Evolutionary conservation across 1,140 invertebrate genomes (phyloP).

Genomic region (Bicyclus anynana): DNA sequence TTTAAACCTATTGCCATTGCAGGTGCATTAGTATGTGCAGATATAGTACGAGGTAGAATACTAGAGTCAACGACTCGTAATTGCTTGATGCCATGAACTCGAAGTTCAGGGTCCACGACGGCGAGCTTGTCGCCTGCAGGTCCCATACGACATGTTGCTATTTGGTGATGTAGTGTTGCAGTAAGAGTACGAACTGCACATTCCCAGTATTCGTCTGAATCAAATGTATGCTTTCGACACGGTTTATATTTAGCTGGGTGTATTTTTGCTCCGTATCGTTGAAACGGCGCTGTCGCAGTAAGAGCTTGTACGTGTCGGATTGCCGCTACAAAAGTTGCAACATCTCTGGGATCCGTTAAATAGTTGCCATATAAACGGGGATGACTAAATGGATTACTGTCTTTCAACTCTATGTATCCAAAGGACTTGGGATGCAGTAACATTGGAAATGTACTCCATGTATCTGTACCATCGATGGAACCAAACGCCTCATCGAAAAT

Average conservation of each 20-base stretch:
- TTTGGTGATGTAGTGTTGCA: constrained; percentile 78
- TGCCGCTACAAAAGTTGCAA: constrained; percentile 70
- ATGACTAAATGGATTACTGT: constrained; percentile 79
- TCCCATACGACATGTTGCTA: constrained; percentile 84
- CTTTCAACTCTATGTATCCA: constrained; percentile 78
- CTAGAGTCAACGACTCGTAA: constrained; percentile 79
- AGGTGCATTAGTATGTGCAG: constrained; percentile 77
- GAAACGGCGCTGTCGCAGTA: constrained; percentile 68
- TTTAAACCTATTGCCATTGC: constrained; percentile 77
- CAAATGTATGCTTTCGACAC: constrained; percentile 62
- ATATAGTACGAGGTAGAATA: constrained; percentile 75
- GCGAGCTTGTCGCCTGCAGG: constrained; percentile 67
- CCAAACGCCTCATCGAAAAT: constrained; percentile 79
- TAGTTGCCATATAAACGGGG: constrained; percentile 83
- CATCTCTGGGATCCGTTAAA: constrained; percentile 75
- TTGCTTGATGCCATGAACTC: constrained; percentile 73
- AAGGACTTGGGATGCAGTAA: constrained; percentile 80
- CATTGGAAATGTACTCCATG: constrained; percentile 76
- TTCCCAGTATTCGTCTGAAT: constrained; percentile 79
- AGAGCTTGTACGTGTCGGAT: constrained; percentile 70
- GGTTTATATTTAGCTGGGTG: constrained; percentile 64
- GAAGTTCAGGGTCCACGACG: constrained; percentile 77
- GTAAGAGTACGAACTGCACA: constrained; percentile 77
- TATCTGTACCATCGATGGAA: constrained; percentile 65
- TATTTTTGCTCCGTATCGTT: constrained; percentile 68